A percentile compares a stretch with the other conserved stretches of the same genome.
These are phyloP conservation scores for Laterallus jamaicensis DNA, from an alignment of 2,113 vertebrate genomes.

Conservation along the genomic window DNA sequence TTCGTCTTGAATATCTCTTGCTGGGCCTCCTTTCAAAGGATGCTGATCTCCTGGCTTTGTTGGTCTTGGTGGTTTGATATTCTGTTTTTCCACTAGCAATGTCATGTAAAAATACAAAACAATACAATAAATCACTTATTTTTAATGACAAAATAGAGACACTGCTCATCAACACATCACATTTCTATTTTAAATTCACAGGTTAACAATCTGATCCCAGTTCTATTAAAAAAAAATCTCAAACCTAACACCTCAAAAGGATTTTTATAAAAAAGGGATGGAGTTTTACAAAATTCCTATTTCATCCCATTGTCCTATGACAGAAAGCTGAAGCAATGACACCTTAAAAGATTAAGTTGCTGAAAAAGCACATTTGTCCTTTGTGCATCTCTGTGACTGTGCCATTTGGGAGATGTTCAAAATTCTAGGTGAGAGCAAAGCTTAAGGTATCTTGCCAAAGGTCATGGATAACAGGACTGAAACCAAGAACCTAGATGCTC, in stretches of 20 bases:
- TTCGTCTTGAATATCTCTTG: constrained; percentile 93
- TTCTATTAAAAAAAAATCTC: not conserved
- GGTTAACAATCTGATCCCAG: not conserved
- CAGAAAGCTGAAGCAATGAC: not conserved
- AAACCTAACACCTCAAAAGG: not conserved
- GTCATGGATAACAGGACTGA: not conserved
- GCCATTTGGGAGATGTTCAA: not conserved
- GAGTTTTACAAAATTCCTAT: not conserved
- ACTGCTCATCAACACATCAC: not conserved
- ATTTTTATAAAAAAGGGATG: not conserved
- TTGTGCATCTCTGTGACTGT: not conserved
- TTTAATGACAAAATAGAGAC: not conserved
- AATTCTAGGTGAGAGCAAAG: not conserved
- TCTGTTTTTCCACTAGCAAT: constrained; percentile 91
- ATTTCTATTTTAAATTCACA: not conserved
- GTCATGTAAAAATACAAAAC: not conserved
- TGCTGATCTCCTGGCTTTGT: constrained; percentile 90
- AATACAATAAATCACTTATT: not conserved
- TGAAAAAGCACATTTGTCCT: not conserved
- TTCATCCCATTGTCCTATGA: not conserved
- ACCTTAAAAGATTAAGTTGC: not conserved
- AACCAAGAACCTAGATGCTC: not conserved
- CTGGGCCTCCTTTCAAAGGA: constrained; percentile 97
- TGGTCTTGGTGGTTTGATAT: constrained; percentile 98
- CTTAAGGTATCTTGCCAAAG: not conserved